These are phyloP conservation scores for Zaprionus lachaisei DNA, from an alignment of 1,140 invertebrate species.

Conservation along the genomic window DNA sequence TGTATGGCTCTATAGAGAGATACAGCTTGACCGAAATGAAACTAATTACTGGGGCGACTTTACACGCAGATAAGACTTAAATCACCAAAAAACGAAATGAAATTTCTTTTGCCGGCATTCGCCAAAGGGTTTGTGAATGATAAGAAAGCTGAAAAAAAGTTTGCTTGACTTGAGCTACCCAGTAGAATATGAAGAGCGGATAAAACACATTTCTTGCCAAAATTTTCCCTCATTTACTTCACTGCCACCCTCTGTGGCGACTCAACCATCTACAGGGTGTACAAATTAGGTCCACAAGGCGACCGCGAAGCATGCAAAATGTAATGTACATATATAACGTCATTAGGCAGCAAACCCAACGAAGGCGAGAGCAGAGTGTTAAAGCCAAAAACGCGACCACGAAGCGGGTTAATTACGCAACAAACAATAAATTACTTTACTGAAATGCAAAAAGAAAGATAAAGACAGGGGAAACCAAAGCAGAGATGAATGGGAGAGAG, in stretches of 20 bases:
- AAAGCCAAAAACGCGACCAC: slow-evolving; percentile 65
- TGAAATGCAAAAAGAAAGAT: slow-evolving; percentile 35
- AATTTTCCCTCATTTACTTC: background rate
- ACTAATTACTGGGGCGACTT: slow-evolving; percentile 76
- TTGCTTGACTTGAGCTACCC: background rate
- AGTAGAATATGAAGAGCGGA: too few species aligned
- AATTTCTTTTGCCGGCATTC: slow-evolving; percentile 32
- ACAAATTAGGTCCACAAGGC: slow-evolving; percentile 19
- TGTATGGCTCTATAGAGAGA: slow-evolving; percentile 9
- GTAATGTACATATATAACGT: slow-evolving; percentile 63
- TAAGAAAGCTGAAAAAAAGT: background rate
- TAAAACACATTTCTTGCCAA: too few species aligned
- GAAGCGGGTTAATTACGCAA: slow-evolving; percentile 76
- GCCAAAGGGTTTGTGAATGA: background rate
- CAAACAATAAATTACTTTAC: slow-evolving; percentile 78
- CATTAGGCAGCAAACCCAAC: slow-evolving; percentile 53
- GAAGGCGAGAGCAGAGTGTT: slow-evolving; percentile 45
- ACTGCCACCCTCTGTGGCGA: background rate
- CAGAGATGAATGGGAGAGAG: background rate
- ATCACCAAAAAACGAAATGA: slow-evolving; percentile 67
- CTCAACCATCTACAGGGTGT: slow-evolving; percentile 24
- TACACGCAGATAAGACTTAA: slow-evolving; percentile 78
- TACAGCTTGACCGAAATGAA: slow-evolving; percentile 54
- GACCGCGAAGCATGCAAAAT: slow-evolving; percentile 39
- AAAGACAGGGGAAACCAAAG: background rate